phyloP scores from a whole-genome alignment of 1,140 invertebrate genomes.

The Olivierus martensii region DNA sequence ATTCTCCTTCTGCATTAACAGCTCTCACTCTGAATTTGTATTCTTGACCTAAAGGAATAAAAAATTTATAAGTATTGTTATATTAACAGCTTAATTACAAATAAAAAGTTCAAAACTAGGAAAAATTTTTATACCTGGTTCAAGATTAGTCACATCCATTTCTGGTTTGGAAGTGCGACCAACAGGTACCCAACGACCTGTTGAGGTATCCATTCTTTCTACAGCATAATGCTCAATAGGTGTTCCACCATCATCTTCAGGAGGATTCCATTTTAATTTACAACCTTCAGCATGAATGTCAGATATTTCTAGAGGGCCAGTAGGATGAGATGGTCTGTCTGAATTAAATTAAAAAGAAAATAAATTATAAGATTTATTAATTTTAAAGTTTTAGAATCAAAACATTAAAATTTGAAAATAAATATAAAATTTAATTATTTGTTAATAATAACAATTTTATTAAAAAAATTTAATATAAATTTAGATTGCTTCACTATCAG shows the following conservation, averaged over 20 bases:
- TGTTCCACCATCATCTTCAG: conserved; percentile 88
- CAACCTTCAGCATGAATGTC: conserved; percentile 88
- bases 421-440: too few species aligned
- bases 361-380: too few species aligned
- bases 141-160: conserved; percentile 72
- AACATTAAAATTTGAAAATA: too few species aligned
- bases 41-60: conserved; percentile 58
- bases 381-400: too few species aligned
- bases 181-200: conserved; percentile 75
- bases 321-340: conserved; percentile 80
- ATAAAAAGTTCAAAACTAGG: neutral
- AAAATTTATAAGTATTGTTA: neutral
- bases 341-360: conserved; percentile 6
- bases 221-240: conserved; percentile 88
- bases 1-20: conserved; percentile 91
- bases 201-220: conserved; percentile 88
- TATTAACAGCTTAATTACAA: too few species aligned
- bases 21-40: conserved; percentile 98
- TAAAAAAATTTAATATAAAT: too few species aligned
- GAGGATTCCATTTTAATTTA: conserved; percentile 77
- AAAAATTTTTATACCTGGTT: conserved; percentile 46
- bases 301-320: conserved; percentile 68
- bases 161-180: conserved; percentile 66
- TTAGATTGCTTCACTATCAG: too few species aligned
- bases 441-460: too few species aligned